A percentile compares a stretch with the other conserved stretches of the same genome.
Evolutionary conservation across 2,888 invertebrate species (phyloP).

Genomic region (Pollenia angustigena): DNA sequence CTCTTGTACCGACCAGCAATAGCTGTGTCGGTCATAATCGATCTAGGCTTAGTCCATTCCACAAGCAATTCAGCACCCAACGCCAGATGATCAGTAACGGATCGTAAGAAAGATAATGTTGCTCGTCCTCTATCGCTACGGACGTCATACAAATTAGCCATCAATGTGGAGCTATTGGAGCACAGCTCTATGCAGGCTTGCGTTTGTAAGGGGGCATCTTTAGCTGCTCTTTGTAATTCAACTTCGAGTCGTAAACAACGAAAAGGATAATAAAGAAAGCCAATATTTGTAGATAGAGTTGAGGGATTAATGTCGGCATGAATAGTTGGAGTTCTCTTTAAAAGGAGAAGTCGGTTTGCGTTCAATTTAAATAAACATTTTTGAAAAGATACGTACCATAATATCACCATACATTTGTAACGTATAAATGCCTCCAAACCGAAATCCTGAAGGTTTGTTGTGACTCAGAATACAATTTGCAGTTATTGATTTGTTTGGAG

Average conservation of each 20-base stretch:
- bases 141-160: constrained; percentile 80
- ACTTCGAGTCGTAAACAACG: constrained; percentile 79
- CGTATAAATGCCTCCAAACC: constrained; percentile 82
- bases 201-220: constrained; percentile 76
- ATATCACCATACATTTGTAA: constrained; percentile 78
- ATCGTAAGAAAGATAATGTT: constrained; percentile 81
- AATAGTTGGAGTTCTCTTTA: constrained; percentile 82
- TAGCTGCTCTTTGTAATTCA: constrained; percentile 78
- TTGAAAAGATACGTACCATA: constrained; percentile 77
- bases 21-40: constrained; percentile 78
- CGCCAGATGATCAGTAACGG: constrained; percentile 80
- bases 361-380: neutral
- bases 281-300: constrained; percentile 82
- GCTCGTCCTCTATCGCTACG: constrained; percentile 79
- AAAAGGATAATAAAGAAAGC: constrained; percentile 81
- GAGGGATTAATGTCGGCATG: constrained; percentile 83
- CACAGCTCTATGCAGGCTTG: constrained; percentile 79
- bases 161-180: constrained; percentile 79
- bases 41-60: constrained; percentile 80
- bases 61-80: constrained; percentile 81
- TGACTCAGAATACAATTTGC: constrained; percentile 82
- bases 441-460: constrained; percentile 81
- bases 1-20: constrained; percentile 80
- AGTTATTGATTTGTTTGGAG: constrained; percentile 80
- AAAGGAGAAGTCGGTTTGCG: neutral